Evolutionary conservation across 2,888 invertebrate genomes (phyloP).

Genomic region (Mythimna vitellina): DNA sequence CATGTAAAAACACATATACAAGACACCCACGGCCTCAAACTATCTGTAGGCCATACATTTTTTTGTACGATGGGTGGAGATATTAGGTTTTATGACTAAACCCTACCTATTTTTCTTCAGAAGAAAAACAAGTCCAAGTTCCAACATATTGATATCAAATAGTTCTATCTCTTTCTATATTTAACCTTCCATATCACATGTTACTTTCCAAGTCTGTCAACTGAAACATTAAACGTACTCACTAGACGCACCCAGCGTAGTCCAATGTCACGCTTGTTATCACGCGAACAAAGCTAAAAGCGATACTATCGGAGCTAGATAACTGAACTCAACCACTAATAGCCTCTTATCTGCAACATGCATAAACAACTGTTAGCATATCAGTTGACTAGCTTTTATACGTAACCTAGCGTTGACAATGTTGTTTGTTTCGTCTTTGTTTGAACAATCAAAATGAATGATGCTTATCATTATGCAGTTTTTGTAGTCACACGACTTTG

Average conservation of each 20-base stretch:
- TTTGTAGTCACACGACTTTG: background rate
- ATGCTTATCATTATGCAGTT: background rate
- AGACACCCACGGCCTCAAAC: too few species aligned
- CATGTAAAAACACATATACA: too few species aligned
- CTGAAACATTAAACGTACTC: conserved; percentile 16
- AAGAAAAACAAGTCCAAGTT: too few species aligned
- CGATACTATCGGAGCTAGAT: conserved; percentile 42
- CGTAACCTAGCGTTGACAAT: background rate
- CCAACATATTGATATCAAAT: too few species aligned
- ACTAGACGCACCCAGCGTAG: conserved; percentile 11
- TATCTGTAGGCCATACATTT: too few species aligned
- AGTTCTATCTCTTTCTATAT: background rate
- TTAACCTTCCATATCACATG: background rate
- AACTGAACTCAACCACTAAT: conserved; percentile 36
- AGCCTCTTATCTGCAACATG: conserved; percentile 34
- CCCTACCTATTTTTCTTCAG: too few species aligned
- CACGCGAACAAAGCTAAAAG: conserved; percentile 41
- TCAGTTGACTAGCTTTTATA: conserved; percentile 23
- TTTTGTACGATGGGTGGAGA: too few species aligned
- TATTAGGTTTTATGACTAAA: too few species aligned
- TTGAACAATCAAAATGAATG: background rate
- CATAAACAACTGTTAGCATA: conserved; percentile 26
- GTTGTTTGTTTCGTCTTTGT: background rate
- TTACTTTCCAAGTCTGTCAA: conserved; percentile 1
- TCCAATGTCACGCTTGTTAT: conserved; percentile 46